Conservation (phyloP, 1,140 invertebrate species). For the Eurosta solidaginis region DNA sequence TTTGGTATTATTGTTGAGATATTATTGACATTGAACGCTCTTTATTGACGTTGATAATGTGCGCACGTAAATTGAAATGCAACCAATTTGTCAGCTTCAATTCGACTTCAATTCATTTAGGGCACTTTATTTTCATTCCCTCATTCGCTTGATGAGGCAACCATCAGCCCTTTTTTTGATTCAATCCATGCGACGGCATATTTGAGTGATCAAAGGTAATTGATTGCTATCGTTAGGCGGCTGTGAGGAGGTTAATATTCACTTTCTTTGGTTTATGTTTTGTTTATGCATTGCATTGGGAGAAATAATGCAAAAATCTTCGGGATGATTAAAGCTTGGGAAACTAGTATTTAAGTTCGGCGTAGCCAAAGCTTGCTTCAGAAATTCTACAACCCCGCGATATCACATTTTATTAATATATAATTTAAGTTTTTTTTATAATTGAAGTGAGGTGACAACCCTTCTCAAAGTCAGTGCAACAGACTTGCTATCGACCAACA, state of each 20-base stretch:
- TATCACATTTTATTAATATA: no score
- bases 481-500: no score
- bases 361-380: no score
- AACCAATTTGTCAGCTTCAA: neutral
- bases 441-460: no score
- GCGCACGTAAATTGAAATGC: conserved; percentile 15
- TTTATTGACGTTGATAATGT: conserved; percentile 17
- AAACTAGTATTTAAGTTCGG: no score
- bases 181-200: neutral
- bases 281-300: neutral
- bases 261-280: neutral
- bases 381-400: no score
- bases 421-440: no score
- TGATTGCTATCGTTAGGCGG: neutral
- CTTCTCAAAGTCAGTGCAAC: no score
- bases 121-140: neutral
- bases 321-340: no score
- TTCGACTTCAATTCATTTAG: conserved; percentile 8
- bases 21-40: neutral
- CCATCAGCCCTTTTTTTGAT: neutral
- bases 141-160: neutral
- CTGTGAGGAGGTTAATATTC: neutral
- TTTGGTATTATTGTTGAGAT: neutral
- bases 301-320: no score
- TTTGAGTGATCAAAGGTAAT: conserved; percentile 4